Conservation (phyloP, 2,797 vertebrate genomes). For the Ptychadena robeensis region DNA sequence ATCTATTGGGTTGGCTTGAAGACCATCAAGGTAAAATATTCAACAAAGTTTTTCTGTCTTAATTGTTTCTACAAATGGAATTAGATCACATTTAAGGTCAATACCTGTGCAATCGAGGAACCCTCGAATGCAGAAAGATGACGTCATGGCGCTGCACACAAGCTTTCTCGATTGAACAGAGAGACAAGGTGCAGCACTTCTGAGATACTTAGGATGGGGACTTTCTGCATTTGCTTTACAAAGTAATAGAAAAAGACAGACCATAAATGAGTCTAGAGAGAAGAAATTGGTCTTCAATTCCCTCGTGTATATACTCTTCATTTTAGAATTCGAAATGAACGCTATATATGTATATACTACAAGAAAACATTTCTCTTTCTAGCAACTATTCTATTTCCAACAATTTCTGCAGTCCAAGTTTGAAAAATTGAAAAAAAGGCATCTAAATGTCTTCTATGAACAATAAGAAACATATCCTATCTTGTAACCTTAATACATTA, state of each 20-base stretch:
- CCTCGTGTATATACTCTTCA: not conserved
- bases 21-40: no score
- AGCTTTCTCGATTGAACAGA: no score
- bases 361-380: not conserved
- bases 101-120: no score
- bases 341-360: no score
- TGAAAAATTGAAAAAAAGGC: not conserved
- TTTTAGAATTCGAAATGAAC: not conserved
- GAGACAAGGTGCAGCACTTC: no score
- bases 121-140: no score
- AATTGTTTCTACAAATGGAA: not conserved
- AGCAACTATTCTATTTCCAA: not conserved
- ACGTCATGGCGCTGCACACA: no score
- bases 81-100: no score
- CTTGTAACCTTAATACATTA: not conserved
- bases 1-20: no score
- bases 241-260: no score
- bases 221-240: not conserved
- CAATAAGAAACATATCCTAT: not conserved
- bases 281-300: not conserved
- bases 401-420: not conserved
- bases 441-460: not conserved
- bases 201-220: no score
- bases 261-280: not conserved
- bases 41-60: not conserved